phyloP scores from a whole-genome alignment of 2,888 invertebrate species.

The Diabrotica balteata region DNA sequence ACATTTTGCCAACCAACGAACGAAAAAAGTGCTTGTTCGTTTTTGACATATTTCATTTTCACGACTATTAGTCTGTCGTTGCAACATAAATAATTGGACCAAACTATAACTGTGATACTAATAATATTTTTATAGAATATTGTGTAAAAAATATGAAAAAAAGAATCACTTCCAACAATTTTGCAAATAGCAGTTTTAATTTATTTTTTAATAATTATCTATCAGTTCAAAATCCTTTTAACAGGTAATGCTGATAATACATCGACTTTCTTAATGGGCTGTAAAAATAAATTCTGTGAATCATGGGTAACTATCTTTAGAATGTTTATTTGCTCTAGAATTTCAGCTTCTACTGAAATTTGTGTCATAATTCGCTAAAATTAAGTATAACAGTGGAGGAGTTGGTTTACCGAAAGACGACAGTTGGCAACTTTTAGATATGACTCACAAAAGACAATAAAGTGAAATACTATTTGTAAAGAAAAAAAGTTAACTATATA shows the following conservation, averaged over 20 bases:
- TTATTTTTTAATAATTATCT: too few species aligned
- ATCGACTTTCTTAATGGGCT: neutral
- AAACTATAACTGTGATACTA: too few species aligned
- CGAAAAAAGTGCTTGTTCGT: too few species aligned
- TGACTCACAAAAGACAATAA: neutral
- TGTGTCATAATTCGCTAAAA: slow-evolving; percentile 6
- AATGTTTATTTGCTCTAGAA: slow-evolving; percentile 7
- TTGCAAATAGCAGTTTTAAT: too few species aligned
- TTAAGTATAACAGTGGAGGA: neutral
- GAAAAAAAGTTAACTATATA: too few species aligned
- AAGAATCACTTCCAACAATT: too few species aligned
- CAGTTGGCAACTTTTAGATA: neutral
- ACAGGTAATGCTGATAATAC: too few species aligned
- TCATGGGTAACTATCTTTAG: slow-evolving; percentile 15
- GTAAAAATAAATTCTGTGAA: slow-evolving; percentile 7
- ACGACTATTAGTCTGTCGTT: too few species aligned
- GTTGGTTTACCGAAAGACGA: neutral
- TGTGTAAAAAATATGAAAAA: too few species aligned
- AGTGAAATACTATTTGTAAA: neutral
- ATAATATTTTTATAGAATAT: too few species aligned
- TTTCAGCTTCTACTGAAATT: slow-evolving; percentile 18
- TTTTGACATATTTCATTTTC: slow-evolving; percentile 1
- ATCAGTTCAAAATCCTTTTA: too few species aligned
- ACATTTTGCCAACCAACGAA: slow-evolving; percentile 5
- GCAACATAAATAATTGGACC: too few species aligned